Evolutionary conservation across 2,113 vertebrate genomes (phyloP), one percentile per base, ranked within the genome.

Genomic region (Piprites chloris): DNA sequence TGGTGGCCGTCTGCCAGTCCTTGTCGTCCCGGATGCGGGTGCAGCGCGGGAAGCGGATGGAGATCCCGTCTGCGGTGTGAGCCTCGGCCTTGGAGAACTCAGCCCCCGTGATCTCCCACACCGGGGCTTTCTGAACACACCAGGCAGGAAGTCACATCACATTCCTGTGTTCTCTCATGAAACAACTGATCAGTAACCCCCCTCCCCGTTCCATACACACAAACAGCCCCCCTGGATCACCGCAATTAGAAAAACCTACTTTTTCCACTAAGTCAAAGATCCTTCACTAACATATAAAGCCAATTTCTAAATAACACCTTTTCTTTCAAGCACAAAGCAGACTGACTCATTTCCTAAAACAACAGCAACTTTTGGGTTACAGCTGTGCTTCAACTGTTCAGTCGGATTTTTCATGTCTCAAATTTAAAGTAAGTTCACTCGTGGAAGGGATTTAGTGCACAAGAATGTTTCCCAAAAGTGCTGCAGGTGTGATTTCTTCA

Each of bases 51-150:
- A 99, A 99, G 88, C 99, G 99, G 96, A 99, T 99, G 81, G 99
- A 99, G 97, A 99, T 99, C 26, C 99, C 99, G 6, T 99, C 99
- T 0, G 99, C 99, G 0, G 99, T 99, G 97, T 99, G 99, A 67
- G 99, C 99, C 94, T 99, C 99, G 0, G 99, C 99, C 91, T 98
- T 98, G 22, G 99, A 99, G 94, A 99, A 99, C 94, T 99, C 99
- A 0, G 99, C 99, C 4, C 99, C 99, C 1, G 99, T 99, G 92
- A 99, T 99, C 97, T 99, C 99, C 99, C 99, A 99, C 55, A 99
- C 99, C 0, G 99, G 99, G 1, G 99, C 99, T 94, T 97, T 98
- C 99, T 99, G 95, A 17, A 72, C 28, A 93, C 37, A 85, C 56
- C 4, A 44, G 28, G 6, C 26, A 52, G 49, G 66, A 49, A 72